phyloP scores from a whole-genome alignment of 2,888 invertebrate species.

The Drosophila hamatofila region DNA sequence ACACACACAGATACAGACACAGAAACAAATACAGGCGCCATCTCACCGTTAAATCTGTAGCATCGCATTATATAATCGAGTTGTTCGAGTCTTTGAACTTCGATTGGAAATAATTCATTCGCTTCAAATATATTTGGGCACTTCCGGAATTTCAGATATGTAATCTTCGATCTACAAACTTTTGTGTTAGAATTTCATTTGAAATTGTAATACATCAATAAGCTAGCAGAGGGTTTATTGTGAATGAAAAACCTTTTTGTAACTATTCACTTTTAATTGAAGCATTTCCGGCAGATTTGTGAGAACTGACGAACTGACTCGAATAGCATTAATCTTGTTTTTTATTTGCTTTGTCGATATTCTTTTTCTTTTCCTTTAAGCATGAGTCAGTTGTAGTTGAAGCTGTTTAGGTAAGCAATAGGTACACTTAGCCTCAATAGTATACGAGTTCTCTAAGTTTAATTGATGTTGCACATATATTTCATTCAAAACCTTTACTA shows the following conservation, averaged over 20 bases:
- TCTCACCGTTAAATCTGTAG: conserved; percentile 15
- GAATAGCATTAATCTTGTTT: background rate
- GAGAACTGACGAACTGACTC: background rate
- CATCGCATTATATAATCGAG: conserved; percentile 5
- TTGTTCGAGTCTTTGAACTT: conserved; percentile 20
- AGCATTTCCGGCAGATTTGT: conserved; percentile 12
- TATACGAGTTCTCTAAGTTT: no score
- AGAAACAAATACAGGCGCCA: conserved; percentile 1
- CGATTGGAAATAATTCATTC: conserved; percentile 1
- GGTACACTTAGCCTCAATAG: background rate
- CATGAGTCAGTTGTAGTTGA: background rate
- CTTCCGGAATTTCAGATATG: conserved; percentile 17
- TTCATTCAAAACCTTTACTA: no score
- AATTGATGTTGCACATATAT: no score
- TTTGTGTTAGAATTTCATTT: conserved; percentile 1
- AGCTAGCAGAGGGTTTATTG: background rate
- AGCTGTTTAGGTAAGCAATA: background rate
- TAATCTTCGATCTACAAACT: background rate
- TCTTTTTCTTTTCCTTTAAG: background rate
- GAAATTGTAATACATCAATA: background rate
- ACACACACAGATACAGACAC: background rate
- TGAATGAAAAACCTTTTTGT: conserved; percentile 2
- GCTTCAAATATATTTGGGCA: background rate
- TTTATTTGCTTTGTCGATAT: background rate
- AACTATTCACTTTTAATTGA: background rate